These are phyloP conservation scores for Leptoclinus maculatus DNA, from an alignment of 2,797 vertebrate species.

Conservation along the genomic window DNA sequence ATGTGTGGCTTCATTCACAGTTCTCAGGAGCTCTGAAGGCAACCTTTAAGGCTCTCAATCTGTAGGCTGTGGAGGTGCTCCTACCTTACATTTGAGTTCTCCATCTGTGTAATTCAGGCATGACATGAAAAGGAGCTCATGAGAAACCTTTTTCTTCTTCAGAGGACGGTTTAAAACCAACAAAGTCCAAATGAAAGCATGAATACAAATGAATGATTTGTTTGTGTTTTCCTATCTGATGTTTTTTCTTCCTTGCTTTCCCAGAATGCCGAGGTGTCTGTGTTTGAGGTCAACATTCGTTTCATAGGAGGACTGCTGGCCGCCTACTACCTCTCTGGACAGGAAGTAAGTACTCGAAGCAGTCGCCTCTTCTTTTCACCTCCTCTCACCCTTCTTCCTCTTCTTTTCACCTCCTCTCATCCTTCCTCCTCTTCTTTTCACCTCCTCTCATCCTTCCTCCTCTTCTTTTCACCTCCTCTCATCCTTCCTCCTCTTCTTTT, in stretches of 20 bases:
- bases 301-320: constrained; percentile 97
- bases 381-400: not conserved
- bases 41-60: not conserved
- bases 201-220: not conserved
- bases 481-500: too few relatives aligned
- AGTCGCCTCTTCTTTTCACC: not conserved
- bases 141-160: too few relatives aligned
- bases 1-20: not conserved
- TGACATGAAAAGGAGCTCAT: too few relatives aligned
- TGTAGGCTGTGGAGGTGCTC: too few relatives aligned
- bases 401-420: not conserved
- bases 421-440: too few relatives aligned
- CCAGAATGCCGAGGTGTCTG: constrained; percentile 98
- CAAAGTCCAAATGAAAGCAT: not conserved
- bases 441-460: not conserved
- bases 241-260: constrained; percentile 28
- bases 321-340: constrained; percentile 97
- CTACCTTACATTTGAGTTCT: too few relatives aligned
- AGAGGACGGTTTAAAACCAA: too few relatives aligned
- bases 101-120: too few relatives aligned
- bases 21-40: not conserved
- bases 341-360: constrained; percentile 88
- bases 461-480: not conserved
- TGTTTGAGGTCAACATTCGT: constrained; percentile 99
- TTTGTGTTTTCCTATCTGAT: not conserved